These are phyloP conservation scores for Styela clava DNA, from an alignment of 23 tunicate species.

Conservation along the genomic window DNA sequence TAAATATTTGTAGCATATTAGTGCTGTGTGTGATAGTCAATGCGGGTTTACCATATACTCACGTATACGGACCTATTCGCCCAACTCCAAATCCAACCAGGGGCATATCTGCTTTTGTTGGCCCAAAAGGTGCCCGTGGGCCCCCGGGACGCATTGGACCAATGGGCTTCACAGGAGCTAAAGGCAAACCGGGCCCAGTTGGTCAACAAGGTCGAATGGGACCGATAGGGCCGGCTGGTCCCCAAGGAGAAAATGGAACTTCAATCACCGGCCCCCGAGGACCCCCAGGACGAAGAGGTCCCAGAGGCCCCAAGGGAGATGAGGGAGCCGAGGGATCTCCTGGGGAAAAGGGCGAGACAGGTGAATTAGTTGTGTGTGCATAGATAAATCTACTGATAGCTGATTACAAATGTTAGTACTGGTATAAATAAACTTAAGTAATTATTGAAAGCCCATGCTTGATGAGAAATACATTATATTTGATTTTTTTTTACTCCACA, in stretches of 20 bases:
- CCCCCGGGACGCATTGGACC: not conserved
- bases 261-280: not conserved
- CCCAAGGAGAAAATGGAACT: not conserved
- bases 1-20: too few species aligned
- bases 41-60: not conserved
- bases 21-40: too few species aligned
- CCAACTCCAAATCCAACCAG: not conserved
- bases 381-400: too few species aligned
- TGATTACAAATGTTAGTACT: too few species aligned
- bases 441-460: too few species aligned
- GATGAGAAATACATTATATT: too few species aligned
- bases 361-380: too few species aligned
- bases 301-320: not conserved
- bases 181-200: not conserved
- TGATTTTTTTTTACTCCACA: too few species aligned
- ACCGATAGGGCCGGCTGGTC: not conserved
- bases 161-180: not conserved
- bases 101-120: not conserved
- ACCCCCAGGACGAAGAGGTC: not conserved
- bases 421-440: too few species aligned
- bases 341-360: not conserved
- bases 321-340: too few species aligned
- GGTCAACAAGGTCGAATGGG: not conserved
- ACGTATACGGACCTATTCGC: not conserved
- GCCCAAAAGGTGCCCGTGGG: not conserved